A percentile compares a stretch with the other conserved stretches of the same genome.
Evolutionary conservation across 2,797 vertebrate species (phyloP).

Genomic region (Poeciliopsis gracilis): DNA sequence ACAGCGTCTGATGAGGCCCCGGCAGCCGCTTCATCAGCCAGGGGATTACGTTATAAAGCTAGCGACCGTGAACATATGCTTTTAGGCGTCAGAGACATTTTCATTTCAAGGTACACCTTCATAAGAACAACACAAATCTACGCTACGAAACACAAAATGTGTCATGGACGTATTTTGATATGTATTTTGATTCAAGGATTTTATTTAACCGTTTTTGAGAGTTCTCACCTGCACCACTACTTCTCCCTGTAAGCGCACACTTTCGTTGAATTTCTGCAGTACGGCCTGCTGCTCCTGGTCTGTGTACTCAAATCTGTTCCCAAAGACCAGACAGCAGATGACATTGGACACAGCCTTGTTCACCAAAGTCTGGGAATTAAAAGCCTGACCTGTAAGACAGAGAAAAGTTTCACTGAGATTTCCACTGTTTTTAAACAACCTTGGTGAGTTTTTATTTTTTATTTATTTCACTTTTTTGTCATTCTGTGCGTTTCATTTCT

Average conservation of each 20-base stretch:
- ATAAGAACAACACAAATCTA: background rate
- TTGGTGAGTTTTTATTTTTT: background rate
- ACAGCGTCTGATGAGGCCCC: slow-evolving; percentile 60
- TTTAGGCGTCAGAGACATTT: background rate
- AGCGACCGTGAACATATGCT: background rate
- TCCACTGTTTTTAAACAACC: background rate
- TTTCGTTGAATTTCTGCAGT: slow-evolving; percentile 41
- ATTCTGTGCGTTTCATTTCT: background rate
- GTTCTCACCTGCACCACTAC: slow-evolving; percentile 57
- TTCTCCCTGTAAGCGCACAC: slow-evolving; percentile 33
- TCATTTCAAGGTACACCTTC: background rate
- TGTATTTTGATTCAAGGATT: background rate
- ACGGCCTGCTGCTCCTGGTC: slow-evolving; percentile 50
- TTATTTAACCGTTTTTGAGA: background rate
- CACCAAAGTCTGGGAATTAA: slow-evolving; percentile 43
- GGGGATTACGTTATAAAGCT: slow-evolving; percentile 68
- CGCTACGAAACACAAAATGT: background rate
- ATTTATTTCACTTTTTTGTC: background rate
- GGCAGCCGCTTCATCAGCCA: slow-evolving; percentile 73
- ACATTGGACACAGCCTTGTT: slow-evolving; percentile 54
- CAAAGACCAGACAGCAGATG: slow-evolving; percentile 62
- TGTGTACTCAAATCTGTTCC: slow-evolving; percentile 68
- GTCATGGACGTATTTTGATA: background rate
- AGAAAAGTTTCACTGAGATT: background rate
- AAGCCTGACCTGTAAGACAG: slow-evolving; percentile 54